phyloP scores from a whole-genome alignment of 2,113 vertebrate species.

The Clarias gariepinus region DNA sequence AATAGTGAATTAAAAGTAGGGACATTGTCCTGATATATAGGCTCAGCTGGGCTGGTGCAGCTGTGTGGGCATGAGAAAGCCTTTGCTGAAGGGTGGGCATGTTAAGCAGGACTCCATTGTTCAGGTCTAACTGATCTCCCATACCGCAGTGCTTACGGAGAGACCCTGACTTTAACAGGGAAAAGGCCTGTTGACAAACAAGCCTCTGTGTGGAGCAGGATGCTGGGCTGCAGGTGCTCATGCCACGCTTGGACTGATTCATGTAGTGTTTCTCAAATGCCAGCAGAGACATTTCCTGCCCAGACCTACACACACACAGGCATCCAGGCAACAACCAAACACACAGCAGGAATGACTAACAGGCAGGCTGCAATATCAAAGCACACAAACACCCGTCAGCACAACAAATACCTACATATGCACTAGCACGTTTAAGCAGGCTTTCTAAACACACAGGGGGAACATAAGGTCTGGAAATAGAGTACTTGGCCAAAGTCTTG shows the following conservation, averaged over 20 bases:
- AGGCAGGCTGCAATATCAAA: conserved; percentile 55
- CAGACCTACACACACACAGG: conserved; percentile 69
- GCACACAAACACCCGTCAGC: conserved; percentile 53
- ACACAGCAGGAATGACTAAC: conserved; percentile 69
- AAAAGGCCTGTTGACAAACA: conserved; percentile 68
- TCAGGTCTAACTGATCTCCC: conserved; percentile 74
- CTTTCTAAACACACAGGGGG: conserved; percentile 27
- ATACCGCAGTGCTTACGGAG: conserved; percentile 62
- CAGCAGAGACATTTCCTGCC: conserved; percentile 76
- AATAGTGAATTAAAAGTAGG: conserved; percentile 49
- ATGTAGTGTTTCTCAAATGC: conserved; percentile 64
- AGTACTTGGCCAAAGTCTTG: no score
- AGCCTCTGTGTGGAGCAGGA: conserved; percentile 68
- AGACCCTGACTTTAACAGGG: conserved; percentile 65
- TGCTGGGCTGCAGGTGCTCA: conserved; percentile 74
- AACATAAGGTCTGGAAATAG: conserved; percentile 1
- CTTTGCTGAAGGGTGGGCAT: conserved; percentile 65
- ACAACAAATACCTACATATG: conserved; percentile 35
- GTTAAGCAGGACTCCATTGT: conserved; percentile 72
- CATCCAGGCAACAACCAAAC: conserved; percentile 73
- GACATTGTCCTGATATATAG: conserved; percentile 65
- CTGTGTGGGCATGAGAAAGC: conserved; percentile 65
- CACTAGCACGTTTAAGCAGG: conserved; percentile 13
- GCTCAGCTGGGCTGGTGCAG: conserved; percentile 71
- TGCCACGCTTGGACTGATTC: conserved; percentile 70